Conservation (phyloP, 2,888 invertebrate species). For the Macaria notata region DNA sequence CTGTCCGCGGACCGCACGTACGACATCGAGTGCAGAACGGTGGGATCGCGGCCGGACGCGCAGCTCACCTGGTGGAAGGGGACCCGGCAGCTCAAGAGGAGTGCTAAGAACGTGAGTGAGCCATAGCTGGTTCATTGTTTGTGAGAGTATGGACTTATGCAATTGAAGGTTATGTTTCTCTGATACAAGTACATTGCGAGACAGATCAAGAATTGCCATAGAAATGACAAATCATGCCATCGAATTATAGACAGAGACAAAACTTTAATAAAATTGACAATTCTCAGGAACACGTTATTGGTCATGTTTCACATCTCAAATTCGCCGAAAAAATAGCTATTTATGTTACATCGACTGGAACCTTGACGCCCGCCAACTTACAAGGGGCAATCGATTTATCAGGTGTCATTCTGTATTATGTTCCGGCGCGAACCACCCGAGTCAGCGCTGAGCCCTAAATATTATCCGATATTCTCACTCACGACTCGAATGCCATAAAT, state of each 20-base stretch:
- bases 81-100: conserved; percentile 87
- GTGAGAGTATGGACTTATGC: too few species aligned
- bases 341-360: too few species aligned
- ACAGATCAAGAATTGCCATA: too few species aligned
- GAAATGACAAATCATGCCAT: too few species aligned
- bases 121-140: background rate
- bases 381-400: background rate
- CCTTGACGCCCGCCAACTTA: background rate
- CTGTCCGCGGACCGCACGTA: conserved; percentile 92
- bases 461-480: background rate
- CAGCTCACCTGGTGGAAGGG: conserved; percentile 94
- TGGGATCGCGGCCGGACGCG: conserved; percentile 92
- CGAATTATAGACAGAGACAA: too few species aligned
- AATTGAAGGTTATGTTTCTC: too few species aligned
- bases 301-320: background rate
- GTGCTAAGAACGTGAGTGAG: conserved; percentile 88
- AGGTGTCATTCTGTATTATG: background rate
- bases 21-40: conserved; percentile 91
- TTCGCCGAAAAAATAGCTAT: too few species aligned
- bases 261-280: too few species aligned
- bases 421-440: background rate
- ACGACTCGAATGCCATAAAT: conserved; percentile 1
- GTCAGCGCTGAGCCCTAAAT: background rate
- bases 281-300: too few species aligned
- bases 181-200: too few species aligned